Base-by-base conservation (phyloP, 2,797 vertebrate species). In the Liasis olivaceus region DNA sequence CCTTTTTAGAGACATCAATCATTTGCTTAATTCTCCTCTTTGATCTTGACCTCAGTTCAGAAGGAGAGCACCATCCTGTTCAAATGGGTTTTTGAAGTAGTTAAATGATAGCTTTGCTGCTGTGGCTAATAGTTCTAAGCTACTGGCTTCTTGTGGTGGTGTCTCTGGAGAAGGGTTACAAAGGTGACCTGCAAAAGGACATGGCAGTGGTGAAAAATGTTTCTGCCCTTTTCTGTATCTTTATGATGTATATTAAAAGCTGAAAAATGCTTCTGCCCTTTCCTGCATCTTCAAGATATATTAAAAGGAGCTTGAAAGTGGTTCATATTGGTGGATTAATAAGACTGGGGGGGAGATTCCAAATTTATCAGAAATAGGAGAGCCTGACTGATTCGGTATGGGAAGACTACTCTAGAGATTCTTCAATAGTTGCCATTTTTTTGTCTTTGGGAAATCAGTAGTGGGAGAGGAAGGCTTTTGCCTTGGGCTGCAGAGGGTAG, bases 1-100 rank as follows among this genome's bases (percentile, higher is more conserved):
- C n/a, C 0, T 4, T 92, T 95, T 94, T 93, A 42, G 51, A n/a
- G 92, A 93, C 93, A 84, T 95, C 69, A 93, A 93, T 97, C 90
- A 93, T 93, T 94, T 87, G 36, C 36, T 96, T 94, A 90, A 90
- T 96, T 95, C 66, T 84, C 92, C 93, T 86, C 93, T 91, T 92
- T 94, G 54, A 90, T 92, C 84, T 91, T 1, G 51, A 36, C 64
- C 36, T 90, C 15, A 77, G 94, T 87, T 85, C 91, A 85, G 93
- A 63, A 36, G 91, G 92, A 95, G 90, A 91, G 26, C 1, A 60
- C 64, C 62, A 47, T 20, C 17, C 69, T 93, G 54, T 51, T 86
- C 42, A 69, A 91, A 94, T 92, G 63, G 22, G 22, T 91, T 95
- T 94, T 15, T 5, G 51, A 90, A n/a, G 85, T 17, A 20, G 90